Evolutionary conservation across 2,113 vertebrate genomes (phyloP).

Genomic region (Cyanoderma ruficeps): DNA sequence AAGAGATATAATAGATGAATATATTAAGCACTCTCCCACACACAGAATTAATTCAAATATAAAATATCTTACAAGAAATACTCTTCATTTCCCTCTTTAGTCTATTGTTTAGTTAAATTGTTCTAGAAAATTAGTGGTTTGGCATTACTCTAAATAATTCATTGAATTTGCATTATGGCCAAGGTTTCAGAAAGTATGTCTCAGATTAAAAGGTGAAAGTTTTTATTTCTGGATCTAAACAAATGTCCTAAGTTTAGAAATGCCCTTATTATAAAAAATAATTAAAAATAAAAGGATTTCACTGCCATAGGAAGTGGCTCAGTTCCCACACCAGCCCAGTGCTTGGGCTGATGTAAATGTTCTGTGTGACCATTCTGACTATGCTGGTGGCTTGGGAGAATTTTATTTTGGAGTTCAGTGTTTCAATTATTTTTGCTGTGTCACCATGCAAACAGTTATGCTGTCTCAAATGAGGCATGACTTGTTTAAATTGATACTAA

Average conservation of each 20-base stretch:
- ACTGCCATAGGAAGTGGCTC: neutral
- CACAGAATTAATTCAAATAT: neutral
- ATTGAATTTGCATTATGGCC: neutral
- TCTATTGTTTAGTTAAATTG: neutral
- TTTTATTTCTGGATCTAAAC: neutral
- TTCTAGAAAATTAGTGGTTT: neutral
- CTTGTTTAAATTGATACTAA: neutral
- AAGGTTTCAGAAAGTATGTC: neutral
- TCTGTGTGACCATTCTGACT: neutral
- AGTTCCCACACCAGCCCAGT: neutral
- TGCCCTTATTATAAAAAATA: neutral
- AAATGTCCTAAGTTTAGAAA: neutral
- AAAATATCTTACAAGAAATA: neutral
- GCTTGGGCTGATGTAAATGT: neutral
- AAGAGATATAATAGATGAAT: constrained; percentile 52
- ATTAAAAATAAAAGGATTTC: neutral
- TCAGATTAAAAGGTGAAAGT: neutral
- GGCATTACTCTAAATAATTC: neutral
- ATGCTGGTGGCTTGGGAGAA: neutral
- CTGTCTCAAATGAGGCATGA: neutral
- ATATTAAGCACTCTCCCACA: neutral
- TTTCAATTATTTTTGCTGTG: neutral
- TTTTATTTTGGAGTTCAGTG: neutral
- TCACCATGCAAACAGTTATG: neutral
- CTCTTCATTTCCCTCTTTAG: neutral